Evolutionary conservation across 2,113 vertebrate species (phyloP).

Genomic region (Upupa epops): DNA sequence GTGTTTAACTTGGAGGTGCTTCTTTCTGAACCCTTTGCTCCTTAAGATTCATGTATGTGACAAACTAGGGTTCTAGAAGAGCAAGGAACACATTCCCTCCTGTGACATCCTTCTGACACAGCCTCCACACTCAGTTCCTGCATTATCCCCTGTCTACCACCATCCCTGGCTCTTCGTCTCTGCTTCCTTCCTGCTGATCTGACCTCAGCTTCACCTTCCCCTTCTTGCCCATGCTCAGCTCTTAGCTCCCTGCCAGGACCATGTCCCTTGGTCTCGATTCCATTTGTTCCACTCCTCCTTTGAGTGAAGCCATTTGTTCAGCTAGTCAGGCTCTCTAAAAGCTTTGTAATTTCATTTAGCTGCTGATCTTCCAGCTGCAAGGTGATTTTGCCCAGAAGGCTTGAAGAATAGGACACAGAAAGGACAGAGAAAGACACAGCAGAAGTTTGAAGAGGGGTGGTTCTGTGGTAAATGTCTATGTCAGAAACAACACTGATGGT

Average conservation of each 20-base stretch:
- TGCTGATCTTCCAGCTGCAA: not conserved
- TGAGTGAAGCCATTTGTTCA: not conserved
- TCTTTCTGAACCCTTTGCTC: not conserved
- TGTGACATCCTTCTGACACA: not conserved
- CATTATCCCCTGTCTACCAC: not conserved
- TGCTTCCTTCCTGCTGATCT: not conserved
- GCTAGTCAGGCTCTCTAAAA: not conserved
- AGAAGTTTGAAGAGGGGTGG: not conserved
- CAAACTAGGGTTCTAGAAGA: not conserved
- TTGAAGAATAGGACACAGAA: not conserved
- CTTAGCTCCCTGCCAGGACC: rapidly evolving
- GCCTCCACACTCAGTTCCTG: not conserved
- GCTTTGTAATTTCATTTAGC: not conserved
- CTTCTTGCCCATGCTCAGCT: not conserved
- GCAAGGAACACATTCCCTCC: not conserved
- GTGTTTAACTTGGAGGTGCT: not conserved
- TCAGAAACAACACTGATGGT: not conserved
- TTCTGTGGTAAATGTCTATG: not conserved
- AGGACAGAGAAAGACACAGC: not conserved
- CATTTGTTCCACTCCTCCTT: not conserved
- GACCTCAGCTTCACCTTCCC: not conserved
- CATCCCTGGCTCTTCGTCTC: not conserved
- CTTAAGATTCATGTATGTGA: rapidly evolving
- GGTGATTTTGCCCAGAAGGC: not conserved
- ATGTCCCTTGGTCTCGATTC: not conserved